These are phyloP conservation scores for Onychomys arenicola DNA, from an alignment of 2,797 vertebrate genomes.

Conservation along the genomic window DNA sequence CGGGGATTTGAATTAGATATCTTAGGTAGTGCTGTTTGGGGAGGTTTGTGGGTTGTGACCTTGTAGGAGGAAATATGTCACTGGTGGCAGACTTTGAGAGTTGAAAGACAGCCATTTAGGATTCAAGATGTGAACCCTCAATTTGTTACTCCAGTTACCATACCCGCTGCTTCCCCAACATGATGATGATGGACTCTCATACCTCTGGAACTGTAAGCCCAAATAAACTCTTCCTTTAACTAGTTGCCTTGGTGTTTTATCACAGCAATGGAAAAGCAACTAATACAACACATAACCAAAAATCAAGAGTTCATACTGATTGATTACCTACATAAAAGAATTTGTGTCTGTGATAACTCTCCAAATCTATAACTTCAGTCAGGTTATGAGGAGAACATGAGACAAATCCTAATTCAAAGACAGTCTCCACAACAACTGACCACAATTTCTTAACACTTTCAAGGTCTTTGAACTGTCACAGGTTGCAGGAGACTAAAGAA, in stretches of 20 bases:
- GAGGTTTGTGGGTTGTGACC: not conserved
- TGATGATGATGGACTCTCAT: not conserved
- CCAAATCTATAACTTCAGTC: not conserved
- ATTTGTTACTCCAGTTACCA: not conserved
- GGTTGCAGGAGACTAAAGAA: not conserved
- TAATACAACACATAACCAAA: not conserved
- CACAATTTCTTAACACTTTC: not conserved
- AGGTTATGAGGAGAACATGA: not conserved
- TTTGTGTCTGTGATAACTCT: not conserved
- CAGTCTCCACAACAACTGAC: not conserved
- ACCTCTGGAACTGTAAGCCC: not conserved
- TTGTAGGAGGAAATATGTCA: not conserved
- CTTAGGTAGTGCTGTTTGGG: not conserved
- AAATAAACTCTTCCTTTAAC: not conserved
- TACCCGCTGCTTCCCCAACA: not conserved
- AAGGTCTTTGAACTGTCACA: not conserved
- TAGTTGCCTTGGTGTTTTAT: not conserved
- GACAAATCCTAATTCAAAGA: conserved; percentile 4
- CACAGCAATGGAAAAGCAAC: not conserved
- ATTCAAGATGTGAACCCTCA: not conserved
- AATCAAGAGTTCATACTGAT: not conserved
- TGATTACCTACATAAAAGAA: not conserved
- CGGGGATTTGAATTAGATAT: not conserved
- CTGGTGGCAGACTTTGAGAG: not conserved
- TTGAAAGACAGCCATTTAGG: not conserved